Percentiles rank a stretch among this genome's conserved stretches.
Conservation (phyloP, 2,888 invertebrate species). For the Epiblema foenella region DNA sequence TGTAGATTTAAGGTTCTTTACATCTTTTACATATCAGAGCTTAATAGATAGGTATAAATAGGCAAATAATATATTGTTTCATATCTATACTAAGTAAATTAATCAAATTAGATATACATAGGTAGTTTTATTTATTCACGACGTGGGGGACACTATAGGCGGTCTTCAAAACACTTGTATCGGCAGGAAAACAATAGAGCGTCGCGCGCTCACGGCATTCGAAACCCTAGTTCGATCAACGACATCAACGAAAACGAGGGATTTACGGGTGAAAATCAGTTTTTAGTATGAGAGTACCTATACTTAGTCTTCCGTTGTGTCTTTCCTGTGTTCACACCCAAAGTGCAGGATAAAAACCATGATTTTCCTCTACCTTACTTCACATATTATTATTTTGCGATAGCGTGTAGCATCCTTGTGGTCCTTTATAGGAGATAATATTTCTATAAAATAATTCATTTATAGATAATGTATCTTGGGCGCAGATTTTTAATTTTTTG, state of each 20-base stretch:
- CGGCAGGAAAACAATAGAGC: slow-evolving; percentile 50
- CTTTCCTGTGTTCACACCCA: not conserved
- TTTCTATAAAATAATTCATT: not conserved
- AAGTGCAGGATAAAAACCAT: not conserved
- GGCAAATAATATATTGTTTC: no score
- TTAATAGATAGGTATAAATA: no score
- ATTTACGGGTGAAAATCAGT: not conserved
- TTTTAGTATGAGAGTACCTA: no score
- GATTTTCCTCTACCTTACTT: no score
- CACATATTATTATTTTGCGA: not conserved
- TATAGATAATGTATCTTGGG: no score
- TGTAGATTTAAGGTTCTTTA: no score
- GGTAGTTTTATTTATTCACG: not conserved
- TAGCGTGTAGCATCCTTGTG: not conserved
- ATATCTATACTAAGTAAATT: slow-evolving; percentile 1
- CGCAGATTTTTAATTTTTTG: no score
- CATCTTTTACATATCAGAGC: no score
- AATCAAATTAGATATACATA: not conserved
- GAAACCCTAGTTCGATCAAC: not conserved
- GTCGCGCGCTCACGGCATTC: not conserved
- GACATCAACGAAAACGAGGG: not conserved
- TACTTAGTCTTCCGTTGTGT: no score
- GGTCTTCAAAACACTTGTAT: slow-evolving; percentile 62
- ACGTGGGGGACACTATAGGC: slow-evolving; percentile 54
- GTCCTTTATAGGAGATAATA: not conserved